Evolutionary conservation across 2,113 vertebrate species (phyloP), one percentile per base, ranked within the genome.

Genomic region (Callaeas wilsoni): DNA sequence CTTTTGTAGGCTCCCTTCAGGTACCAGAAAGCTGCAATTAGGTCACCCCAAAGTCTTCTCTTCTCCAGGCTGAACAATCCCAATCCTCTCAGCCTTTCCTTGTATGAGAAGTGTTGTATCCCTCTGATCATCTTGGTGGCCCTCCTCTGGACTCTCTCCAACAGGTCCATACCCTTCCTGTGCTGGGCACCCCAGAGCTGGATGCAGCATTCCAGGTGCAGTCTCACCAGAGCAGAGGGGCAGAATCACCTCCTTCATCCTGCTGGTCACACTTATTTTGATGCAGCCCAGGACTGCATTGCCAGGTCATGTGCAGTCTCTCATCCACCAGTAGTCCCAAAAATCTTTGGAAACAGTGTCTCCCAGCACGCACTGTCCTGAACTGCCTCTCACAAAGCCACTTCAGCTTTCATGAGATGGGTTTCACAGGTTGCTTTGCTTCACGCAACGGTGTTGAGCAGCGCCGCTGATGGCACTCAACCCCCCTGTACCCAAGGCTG

Each of bases 401-500:
- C n/a, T 59, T 79, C 33, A 19, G 17, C 16, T 67, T 78, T 53
- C 30, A 32, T 2, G 5, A 16, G 12, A 16, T 17, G 9, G n/a
- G 52, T 71, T 59, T 87, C 47, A 64, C 1, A 4, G 12, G 16
- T 74, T 35, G 47, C 16, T 13, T 55, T 17, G 33, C 13, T 76
- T 73, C 1, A 3, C 3, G 4, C 55, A 53, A 47, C 17, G 41
- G 32, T 1, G 13, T 12, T 64, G 41, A 81, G 17, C 20, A n/a
- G 29, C 1, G 0, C 35, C 5, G 0, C 2, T n/a, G 12, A 63
- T 12, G 22, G 16, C 53, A 37, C 55, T 6, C 30, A 78, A 64
- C 9, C 35, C 44, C 19, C 7, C 16, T 47, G 33, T 16, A 52
- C 17, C 42, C 49, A 68, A 59, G 32, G 37, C 12, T 27, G 13